Conservation (phyloP, 2,888 invertebrate species). For the Tubiluchus corallicola region DNA sequence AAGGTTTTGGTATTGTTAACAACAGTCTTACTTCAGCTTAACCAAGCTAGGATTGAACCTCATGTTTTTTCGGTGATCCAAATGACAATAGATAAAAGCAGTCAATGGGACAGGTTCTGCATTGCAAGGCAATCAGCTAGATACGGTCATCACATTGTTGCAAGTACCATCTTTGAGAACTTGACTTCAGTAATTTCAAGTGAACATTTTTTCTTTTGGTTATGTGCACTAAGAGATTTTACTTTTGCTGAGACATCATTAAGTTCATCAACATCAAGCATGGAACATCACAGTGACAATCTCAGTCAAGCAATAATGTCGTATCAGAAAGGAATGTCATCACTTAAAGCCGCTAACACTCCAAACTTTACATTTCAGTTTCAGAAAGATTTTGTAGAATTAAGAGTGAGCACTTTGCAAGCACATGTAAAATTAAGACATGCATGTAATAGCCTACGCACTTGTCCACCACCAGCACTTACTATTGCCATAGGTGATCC, state of each 20-base stretch:
- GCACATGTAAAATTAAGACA: slow-evolving; percentile 42
- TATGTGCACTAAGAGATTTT: slow-evolving; percentile 47
- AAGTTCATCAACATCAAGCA: slow-evolving; percentile 11
- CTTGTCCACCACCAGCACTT: slow-evolving; percentile 80
- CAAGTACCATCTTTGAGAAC: not conserved
- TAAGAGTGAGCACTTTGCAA: slow-evolving; percentile 55
- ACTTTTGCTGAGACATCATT: slow-evolving; percentile 29
- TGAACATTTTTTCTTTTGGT: slow-evolving; percentile 73
- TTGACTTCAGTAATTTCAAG: slow-evolving; percentile 42
- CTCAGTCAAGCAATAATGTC: not conserved
- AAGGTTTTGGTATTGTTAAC: slow-evolving; percentile 55
- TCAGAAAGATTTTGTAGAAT: slow-evolving; percentile 52
- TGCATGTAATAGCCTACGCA: slow-evolving; percentile 54
- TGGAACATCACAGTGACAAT: not conserved
- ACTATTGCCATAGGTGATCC: slow-evolving; percentile 50
- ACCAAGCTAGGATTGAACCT: slow-evolving; percentile 44
- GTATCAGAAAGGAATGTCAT: not conserved
- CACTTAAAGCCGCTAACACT: slow-evolving; percentile 44
- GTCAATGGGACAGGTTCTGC: slow-evolving; percentile 67
- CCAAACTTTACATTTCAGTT: slow-evolving; percentile 45
- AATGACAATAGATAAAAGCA: slow-evolving; percentile 37
- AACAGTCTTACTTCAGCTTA: slow-evolving; percentile 54
- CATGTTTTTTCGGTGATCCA: slow-evolving; percentile 38
- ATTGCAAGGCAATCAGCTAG: slow-evolving; percentile 68
- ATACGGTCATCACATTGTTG: slow-evolving; percentile 12